Evolutionary conservation across 1,140 invertebrate genomes (phyloP), one percentile per base, ranked within the genome.

Genomic region (Acromyrmex heyeri): DNA sequence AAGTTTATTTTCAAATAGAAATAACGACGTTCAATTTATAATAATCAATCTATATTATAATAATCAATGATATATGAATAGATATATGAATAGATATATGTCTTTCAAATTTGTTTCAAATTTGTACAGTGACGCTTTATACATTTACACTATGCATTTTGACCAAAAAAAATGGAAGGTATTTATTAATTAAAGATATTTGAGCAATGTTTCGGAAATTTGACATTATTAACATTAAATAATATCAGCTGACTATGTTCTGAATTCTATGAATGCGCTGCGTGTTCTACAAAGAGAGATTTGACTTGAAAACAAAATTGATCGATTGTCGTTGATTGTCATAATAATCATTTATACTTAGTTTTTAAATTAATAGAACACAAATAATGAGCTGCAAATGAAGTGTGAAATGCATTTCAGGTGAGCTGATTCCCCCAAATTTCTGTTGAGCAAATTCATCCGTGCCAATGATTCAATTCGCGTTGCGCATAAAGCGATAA

Each of bases 171-270:
- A 55, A 57, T 16, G 27, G 18, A 55, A 30, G 50, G 27, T 10
- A 73, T 73, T 70, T 55, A 55, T 72, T 73, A 73, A 73, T 73
- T 73, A 38, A 34, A 30, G 10, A 73, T 34, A 34, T 34, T 34
- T 73, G 34, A 57, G 16, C 27, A 18, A 24, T 18, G 16, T 7
- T 72, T 34, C 50, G 18, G 18, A 55, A 57, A n/a, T 18, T 24
- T 73, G 7, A 44, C 38, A 8, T 10, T 44, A 10, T 44, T 44
- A 10, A 3, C 38, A 10, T 44, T 2, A 44, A 44, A 44, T 44
- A 44, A 44, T 10, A 44, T 44, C 8, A 44, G 38, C 2, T 44
- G 10, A 44, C 10, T 38, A 8, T 44, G 38, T 44, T 44, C 38
- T 44, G 38, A 44, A 44, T 44, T 44, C 38, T 44, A 44, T 7